Conservation (phyloP, 1,140 invertebrate species). For the Penaeus indicus region DNA sequence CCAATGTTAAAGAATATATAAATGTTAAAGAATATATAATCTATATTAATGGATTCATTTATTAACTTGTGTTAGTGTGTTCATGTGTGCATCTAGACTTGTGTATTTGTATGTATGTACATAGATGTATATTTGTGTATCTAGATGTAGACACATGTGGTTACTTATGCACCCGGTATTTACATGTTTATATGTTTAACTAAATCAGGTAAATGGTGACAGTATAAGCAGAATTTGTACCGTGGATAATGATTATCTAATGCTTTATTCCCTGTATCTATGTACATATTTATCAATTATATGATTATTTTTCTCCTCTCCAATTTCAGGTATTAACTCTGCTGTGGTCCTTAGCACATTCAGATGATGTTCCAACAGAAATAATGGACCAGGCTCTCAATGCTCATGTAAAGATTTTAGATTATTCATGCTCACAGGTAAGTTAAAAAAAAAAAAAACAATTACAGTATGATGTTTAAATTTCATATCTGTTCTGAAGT, state of each 20-base stretch:
- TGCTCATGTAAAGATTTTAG: slow-evolving; percentile 97
- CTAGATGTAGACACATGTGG: slow-evolving; percentile 10
- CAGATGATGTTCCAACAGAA: slow-evolving; percentile 95
- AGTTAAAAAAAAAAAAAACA: slow-evolving; percentile 1
- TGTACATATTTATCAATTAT: slow-evolving; percentile 22
- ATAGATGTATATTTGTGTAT: slow-evolving; percentile 61
- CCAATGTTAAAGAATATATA: not conserved
- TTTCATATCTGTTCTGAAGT: too few species aligned
- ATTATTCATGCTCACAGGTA: slow-evolving; percentile 93
- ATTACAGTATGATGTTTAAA: not conserved
- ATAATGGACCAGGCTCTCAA: slow-evolving; percentile 97
- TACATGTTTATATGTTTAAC: not conserved
- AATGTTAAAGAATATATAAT: too few species aligned
- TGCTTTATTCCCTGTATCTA: not conserved
- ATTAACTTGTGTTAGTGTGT: too few species aligned
- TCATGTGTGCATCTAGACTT: not conserved
- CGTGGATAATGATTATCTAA: not conserved
- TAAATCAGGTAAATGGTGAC: too few species aligned
- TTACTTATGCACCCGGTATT: not conserved
- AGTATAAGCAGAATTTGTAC: too few species aligned
- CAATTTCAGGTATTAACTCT: slow-evolving; percentile 85
- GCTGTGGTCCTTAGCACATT: slow-evolving; percentile 97
- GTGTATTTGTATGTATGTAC: slow-evolving; percentile 18
- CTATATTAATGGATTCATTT: too few species aligned
- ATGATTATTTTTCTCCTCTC: not conserved